Base-by-base conservation (phyloP, 2,797 vertebrate genomes). In the Pteronotus mesoamericanus region DNA sequence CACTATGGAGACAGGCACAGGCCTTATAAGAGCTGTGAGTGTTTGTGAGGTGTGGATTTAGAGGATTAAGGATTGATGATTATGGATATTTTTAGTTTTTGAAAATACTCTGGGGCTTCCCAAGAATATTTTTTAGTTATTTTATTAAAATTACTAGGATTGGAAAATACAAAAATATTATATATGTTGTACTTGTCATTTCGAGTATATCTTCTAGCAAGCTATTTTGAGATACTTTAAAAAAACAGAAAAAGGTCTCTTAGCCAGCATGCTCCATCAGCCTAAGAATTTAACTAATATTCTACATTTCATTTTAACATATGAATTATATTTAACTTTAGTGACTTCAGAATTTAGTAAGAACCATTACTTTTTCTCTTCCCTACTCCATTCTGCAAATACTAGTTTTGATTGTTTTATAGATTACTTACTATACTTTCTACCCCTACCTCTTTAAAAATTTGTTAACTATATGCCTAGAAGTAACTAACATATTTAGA, bases 1-100 rank as follows among this genome's bases (percentile, higher is more conserved):
- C 98, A 99, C 99, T 82, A 99, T 99, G 99, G 99, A 99, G 98
- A 99, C 99, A 0, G 99, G 99, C 97, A 99, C 99, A 53, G 99
- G 99, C 92, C 99, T 99, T 78, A 99, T 99, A 97, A 99, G 99
- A 94, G 99, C 99, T 95, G 99, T 99, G 98, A 91, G 99, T 98
- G 55, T 95, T 96, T 14, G 29, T 15, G 64, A 55, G 4, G 46
- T 26, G 10, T 37, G 64, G 34, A 11, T 19, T 19, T 29, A 42
- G 44, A 66, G 66, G 71, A 42, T 51, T 18, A 48, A 1, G 32
- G 42, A 80, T 59, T 72, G 10, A 83, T 32, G 37, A 3, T 15
- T 5, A 16, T 68, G 29, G 29, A 6, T 24, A 22, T 16, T 34
- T 83, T 61, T 44, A 89, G 29, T 9, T 51, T 57, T 51, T 42